phyloP scores from a whole-genome alignment of 1,140 invertebrate genomes.

The Euura lappo region DNA sequence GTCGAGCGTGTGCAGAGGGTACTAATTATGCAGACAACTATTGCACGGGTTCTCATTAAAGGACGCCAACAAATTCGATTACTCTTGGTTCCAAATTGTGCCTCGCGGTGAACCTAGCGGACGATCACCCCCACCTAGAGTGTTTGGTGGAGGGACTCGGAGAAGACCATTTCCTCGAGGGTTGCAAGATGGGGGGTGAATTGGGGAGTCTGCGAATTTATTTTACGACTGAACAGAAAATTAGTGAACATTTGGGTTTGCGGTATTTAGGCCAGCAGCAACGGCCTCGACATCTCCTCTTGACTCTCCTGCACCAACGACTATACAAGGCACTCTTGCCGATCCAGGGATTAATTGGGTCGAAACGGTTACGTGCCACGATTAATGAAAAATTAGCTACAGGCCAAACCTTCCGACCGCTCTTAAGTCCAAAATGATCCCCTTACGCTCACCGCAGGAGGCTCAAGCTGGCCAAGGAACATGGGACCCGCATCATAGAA shows the following conservation, averaged over 20 bases:
- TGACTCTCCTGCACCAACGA: constrained; percentile 2
- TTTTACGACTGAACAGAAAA: constrained; percentile 60
- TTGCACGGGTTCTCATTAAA: constrained; percentile 58
- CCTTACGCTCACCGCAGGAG: constrained; percentile 3
- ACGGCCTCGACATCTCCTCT: constrained; percentile 12
- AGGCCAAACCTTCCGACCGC: background rate
- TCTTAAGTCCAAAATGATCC: constrained; percentile 9
- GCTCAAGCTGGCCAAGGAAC: constrained; percentile 8
- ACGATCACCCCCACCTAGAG: constrained; percentile 32
- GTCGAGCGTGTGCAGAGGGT: constrained; percentile 26
- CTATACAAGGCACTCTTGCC: constrained; percentile 20
- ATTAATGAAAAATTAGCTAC: background rate
- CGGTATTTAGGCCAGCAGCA: constrained; percentile 41
- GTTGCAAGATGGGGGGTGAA: constrained; percentile 38
- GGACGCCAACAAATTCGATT: constrained; percentile 61
- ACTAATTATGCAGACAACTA: constrained; percentile 60
- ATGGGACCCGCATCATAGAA: background rate
- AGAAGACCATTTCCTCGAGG: constrained; percentile 50
- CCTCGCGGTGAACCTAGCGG: constrained; percentile 44
- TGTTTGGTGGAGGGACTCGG: constrained; percentile 24
- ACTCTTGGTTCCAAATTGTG: constrained; percentile 58
- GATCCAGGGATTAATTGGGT: constrained; percentile 35
- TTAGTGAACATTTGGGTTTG: constrained; percentile 58
- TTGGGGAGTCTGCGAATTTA: constrained; percentile 46
- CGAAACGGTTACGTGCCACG: constrained; percentile 23